Evolutionary conservation across 2,113 vertebrate species (phyloP), one percentile per base, ranked within the genome.

Genomic region (Polypterus senegalus): DNA sequence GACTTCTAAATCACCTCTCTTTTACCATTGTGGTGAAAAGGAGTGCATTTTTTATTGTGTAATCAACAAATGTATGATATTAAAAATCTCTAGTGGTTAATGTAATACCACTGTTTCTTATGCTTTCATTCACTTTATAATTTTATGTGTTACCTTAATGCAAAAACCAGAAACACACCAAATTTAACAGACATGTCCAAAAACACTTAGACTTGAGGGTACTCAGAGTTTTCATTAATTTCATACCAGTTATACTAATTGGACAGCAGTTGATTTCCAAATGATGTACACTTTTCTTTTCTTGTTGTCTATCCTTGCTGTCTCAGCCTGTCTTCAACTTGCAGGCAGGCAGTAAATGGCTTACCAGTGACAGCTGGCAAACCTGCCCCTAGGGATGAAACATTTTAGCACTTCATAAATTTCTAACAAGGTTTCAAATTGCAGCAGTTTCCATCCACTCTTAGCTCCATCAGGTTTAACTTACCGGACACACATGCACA

Each of bases 381-480:
- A 74, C 70, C 84, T 76, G 81, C 90, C 92, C 83, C 89, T 76
- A 81, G 90, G 89, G 91, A 91, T 79, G 81, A 88, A 91, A 86
- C 91, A 92, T 92, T 95, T 98, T 93, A 98, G 91, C 90, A 93
- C 92, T 95, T 95, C 91, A 95, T 97, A 92, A 93, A 97, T 95
- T 94, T 90, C 90, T 95, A 94, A 97, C 89, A 92, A 93, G 91
- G 90, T 95, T 91, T 95, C 89, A 90, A 89, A 97, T 91, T 86
- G 87, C 87, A 83, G 83, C 81, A 49, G 71, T 88, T 90, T 89
- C 85, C 85, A 76, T 70, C 83, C 84, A 81, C 83, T 86, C 83
- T 84, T 74, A 74, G 84, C 82, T 86, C 82, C 72, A 76, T 76
- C 80, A 79, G 79, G 75, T 76, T 70, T 79, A 59, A 62, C 67